A percentile compares a stretch with the other conserved stretches of the same genome.
phyloP scores from a whole-genome alignment of 2,888 invertebrate genomes.

The Osedax fenrisi region DNA sequence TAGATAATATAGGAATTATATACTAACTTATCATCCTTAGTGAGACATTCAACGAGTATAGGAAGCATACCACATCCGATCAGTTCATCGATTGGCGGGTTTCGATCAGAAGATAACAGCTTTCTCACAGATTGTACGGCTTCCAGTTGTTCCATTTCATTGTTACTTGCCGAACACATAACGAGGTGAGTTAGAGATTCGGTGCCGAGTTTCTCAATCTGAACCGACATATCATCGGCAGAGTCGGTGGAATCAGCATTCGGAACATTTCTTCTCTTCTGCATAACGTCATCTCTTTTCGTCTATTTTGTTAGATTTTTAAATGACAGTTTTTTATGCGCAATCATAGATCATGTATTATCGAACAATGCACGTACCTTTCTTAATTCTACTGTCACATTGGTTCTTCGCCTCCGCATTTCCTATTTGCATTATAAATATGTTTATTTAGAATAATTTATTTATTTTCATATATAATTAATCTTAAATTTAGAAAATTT shows the following conservation, averaged over 20 bases:
- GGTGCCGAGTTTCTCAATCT: conserved; percentile 45
- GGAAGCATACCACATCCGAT: conserved; percentile 87
- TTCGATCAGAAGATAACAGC: conserved; percentile 85
- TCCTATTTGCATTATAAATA: conserved; percentile 50
- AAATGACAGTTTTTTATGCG: too few species aligned
- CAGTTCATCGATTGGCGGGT: conserved; percentile 92
- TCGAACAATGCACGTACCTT: conserved; percentile 58
- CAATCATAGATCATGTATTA: too few species aligned
- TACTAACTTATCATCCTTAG: conserved; percentile 64
- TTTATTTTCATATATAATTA: too few species aligned
- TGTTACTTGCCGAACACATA: conserved; percentile 66
- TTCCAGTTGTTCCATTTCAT: conserved; percentile 68
- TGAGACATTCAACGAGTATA: conserved; percentile 77
- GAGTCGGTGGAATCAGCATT: conserved; percentile 68
- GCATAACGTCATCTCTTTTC: conserved; percentile 88
- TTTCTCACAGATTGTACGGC: conserved; percentile 90
- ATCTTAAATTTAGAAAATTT: too few species aligned
- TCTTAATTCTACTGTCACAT: conserved; percentile 86
- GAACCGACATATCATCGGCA: conserved; percentile 31
- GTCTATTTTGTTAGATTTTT: too few species aligned
- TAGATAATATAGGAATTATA: too few species aligned
- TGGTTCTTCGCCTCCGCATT: conserved; percentile 88
- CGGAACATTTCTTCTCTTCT: conserved; percentile 89
- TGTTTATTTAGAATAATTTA: too few species aligned
- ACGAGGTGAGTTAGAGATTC: conserved; percentile 66